A percentile compares a stretch with the other conserved stretches of the same genome.
These are phyloP conservation scores for Lydus trimaculatus DNA, from an alignment of 2,888 invertebrate genomes.

Conservation along the genomic window DNA sequence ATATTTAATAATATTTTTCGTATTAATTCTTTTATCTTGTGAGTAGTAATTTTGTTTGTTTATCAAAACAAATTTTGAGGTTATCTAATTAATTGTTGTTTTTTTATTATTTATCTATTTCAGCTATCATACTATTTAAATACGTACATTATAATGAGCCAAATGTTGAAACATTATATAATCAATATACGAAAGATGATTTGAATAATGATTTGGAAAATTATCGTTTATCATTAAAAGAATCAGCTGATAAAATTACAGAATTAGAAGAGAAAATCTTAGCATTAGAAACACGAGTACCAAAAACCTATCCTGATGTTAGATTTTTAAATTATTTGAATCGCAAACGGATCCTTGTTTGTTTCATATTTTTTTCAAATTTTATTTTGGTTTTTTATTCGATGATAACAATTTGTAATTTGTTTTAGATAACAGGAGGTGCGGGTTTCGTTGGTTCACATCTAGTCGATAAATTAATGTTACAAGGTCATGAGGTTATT, in stretches of 20 bases:
- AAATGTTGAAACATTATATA: neutral
- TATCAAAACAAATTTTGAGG: conserved; percentile 25
- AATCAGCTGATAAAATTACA: conserved; percentile 70
- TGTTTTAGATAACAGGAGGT: conserved; percentile 85
- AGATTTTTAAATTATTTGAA: conserved; percentile 91
- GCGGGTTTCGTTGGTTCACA: conserved; percentile 99
- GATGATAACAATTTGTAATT: neutral
- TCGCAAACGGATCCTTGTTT: conserved; percentile 78
- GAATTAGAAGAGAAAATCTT: conserved; percentile 77
- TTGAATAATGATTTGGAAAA: conserved; percentile 36
- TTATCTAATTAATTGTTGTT: conserved; percentile 30
- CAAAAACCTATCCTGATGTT: conserved; percentile 89
- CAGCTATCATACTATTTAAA: conserved; percentile 18
- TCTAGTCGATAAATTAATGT: conserved; percentile 94
- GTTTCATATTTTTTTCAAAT: neutral
- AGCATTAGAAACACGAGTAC: conserved; percentile 74
- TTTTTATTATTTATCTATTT: too few relatives aligned
- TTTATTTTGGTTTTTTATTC: too few relatives aligned
- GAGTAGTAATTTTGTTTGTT: conserved; percentile 35
- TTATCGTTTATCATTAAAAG: conserved; percentile 58
- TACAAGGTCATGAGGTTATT: conserved; percentile 94
- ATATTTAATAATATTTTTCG: conserved; percentile 36
- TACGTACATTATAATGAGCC: conserved; percentile 8
- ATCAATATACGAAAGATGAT: conserved; percentile 15
- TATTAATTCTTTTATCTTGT: conserved; percentile 36